A percentile compares a stretch with the other conserved stretches of the same genome.
phyloP scores from a whole-genome alignment of 2,888 invertebrate genomes.

The Callyntrura guangdongensis region DNA sequence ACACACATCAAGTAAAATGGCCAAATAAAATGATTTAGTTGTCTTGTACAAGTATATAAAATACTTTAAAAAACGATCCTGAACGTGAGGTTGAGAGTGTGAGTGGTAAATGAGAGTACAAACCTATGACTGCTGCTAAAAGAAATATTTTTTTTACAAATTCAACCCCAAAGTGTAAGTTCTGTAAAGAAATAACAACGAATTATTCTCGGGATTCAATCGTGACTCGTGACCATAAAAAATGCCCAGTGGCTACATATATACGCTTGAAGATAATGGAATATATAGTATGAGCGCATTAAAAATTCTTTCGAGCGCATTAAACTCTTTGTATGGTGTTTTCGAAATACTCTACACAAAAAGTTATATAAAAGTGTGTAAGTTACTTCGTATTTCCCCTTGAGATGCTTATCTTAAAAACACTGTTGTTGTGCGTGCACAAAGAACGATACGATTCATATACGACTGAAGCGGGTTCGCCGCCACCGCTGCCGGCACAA shows the following conservation, averaged over 20 bases:
- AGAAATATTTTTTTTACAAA: too few species aligned
- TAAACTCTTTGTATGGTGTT: too few species aligned
- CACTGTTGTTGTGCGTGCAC: constrained; percentile 13
- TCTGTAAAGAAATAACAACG: too few species aligned
- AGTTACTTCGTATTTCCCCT: too few species aligned
- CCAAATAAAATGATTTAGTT: background rate
- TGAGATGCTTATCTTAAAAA: background rate
- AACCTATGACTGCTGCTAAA: too few species aligned
- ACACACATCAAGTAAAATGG: too few species aligned
- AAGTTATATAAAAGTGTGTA: too few species aligned
- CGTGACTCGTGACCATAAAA: constrained; percentile 57
- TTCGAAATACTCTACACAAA: too few species aligned
- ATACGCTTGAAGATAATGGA: background rate
- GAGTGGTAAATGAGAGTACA: constrained; percentile 44
- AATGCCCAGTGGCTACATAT: constrained; percentile 24
- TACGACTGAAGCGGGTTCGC: background rate
- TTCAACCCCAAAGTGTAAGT: too few species aligned
- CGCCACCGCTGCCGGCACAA: background rate
- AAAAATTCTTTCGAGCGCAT: too few species aligned
- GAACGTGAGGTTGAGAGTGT: constrained; percentile 57
- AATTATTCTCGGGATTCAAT: constrained; percentile 29
- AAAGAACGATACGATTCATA: background rate
- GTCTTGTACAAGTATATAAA: too few species aligned
- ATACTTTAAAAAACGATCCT: background rate
- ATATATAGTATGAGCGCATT: background rate